Percentiles rank a stretch among this genome's conserved stretches.
Conservation (phyloP, 2,888 invertebrate species). For the Balanococcus diminutus region DNA sequence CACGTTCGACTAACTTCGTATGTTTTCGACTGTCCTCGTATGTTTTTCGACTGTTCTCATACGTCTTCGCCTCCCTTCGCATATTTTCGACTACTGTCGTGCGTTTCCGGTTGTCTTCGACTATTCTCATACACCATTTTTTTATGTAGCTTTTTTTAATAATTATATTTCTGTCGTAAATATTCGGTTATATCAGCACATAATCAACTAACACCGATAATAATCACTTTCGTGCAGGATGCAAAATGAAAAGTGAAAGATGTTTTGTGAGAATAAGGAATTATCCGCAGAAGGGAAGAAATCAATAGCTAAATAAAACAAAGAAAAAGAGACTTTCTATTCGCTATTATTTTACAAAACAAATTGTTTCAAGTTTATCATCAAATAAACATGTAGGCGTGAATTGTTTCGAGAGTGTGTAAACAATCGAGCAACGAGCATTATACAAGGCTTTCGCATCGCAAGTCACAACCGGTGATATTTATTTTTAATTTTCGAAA, state of each 20-base stretch:
- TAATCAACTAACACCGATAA: too few species aligned
- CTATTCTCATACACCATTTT: background rate
- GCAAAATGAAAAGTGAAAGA: background rate
- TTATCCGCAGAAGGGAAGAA: background rate
- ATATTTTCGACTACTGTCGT: too few species aligned
- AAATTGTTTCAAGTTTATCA: background rate
- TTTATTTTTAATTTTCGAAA: conserved; percentile 6
- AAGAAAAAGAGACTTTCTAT: background rate
- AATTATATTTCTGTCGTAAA: too few species aligned
- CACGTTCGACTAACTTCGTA: too few species aligned
- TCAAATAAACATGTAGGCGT: conserved; percentile 6
- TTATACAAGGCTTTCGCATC: background rate
- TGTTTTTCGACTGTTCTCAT: too few species aligned
- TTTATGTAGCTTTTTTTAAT: too few species aligned
- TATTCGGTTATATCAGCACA: too few species aligned
- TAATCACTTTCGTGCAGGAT: too few species aligned
- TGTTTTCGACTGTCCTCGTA: too few species aligned
- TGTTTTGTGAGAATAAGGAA: background rate
- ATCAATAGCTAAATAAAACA: background rate
- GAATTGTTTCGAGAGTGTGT: background rate
- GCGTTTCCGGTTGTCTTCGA: background rate
- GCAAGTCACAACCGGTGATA: background rate
- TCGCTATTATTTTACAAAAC: background rate
- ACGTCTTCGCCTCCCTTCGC: too few species aligned
- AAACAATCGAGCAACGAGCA: background rate